Base-by-base conservation (phyloP, 2,797 vertebrate species). In the Sorex maritimensis region DNA sequence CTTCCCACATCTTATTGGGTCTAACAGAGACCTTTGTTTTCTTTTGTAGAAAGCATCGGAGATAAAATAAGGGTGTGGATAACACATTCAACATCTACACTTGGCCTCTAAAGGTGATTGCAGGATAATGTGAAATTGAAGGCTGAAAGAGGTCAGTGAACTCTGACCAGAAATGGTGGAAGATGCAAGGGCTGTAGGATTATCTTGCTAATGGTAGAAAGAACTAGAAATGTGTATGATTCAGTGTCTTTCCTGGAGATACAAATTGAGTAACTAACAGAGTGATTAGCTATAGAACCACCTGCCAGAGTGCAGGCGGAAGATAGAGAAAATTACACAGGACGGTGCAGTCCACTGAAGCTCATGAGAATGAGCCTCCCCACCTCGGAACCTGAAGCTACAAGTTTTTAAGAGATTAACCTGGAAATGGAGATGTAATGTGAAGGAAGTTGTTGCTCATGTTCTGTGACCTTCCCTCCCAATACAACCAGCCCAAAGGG, bases 251-350 rank as follows among this genome's bases (percentile, higher is more conserved):
- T 30, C 17, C 24, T 13, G 73, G 28, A 5, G 71, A 84, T 7
- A 55, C 71, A 10, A 5, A 93, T 10, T 49, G 7, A 78, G 26
- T 86, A 71, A 74, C 6, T 89, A 82, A 83, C 30, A 2, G n/a
- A 90, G 38, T 15, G 24, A 73, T 67, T 71, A 92, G 23, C 61
- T 79, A 77, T 93, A 72, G 44, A 71, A 79, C 41, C 24, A 30
- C 46, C 1, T 72, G 11, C 38, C 68, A 86, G 44, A 78, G 17
- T 41, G 4, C 17, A 87, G 38, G n/a, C 24, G 94, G 26, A 63
- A 26, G 13, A 6, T 10, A 19, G 15, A 19, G 8, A 78, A 78
- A 61, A 65, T 78, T 5, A 46, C 26, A 30, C 2, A 2, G 81
- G 52, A 68, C 4, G 7, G 11, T 34, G 14, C 21, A 69, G 14